Base-by-base conservation (phyloP, 1,140 invertebrate genomes). In the Bombus balteatus region DNA sequence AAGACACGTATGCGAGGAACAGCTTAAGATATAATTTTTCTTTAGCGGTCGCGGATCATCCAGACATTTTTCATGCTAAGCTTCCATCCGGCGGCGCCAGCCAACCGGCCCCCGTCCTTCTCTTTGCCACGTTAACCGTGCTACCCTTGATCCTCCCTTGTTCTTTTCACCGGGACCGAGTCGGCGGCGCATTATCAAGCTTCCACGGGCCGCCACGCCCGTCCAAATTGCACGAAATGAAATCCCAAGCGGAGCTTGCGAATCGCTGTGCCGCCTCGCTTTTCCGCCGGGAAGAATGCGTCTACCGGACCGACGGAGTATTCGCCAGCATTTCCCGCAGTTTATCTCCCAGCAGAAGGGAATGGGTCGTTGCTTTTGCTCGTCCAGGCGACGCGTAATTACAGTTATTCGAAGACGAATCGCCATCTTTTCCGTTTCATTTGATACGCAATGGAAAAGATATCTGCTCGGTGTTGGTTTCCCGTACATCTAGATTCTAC, bases 11-110 rank as follows among this genome's bases (percentile, higher is more conserved):
- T 72, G 77, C 32, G 68, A 72, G 39, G 47, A 22, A 37, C 59
- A 32, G 68, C 68, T 85, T 74, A 68, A 57, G 90, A 91, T 88
- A 92, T 92, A 92, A 93, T 93, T 92, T 93, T 91, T 93, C 92
- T 92, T 86, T 62, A 79, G 70, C 84, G 76, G 59, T 72, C 77
- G 82, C 84, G 90, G 92, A 93, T 93, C 92, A 92, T 92, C 92
- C 88, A 79, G 78, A 86, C 91, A 93, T 93, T 93, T 93, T 92
- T 93, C 92, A 93, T 92, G 91, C 87, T 93, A 93, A 92, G 92
- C 92, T 92, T 89, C 87, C 85, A 87, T 3, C 43, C 74, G 62
- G 43, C 39, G 83, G 62, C 88, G 85, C 87, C 89, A 81, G 72
- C 86, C 80, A 57, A 41, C 70, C 57, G 85, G 77, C 12, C 15